Conservation (phyloP, 2,113 vertebrate species). For the Periophthalmus modestus region DNA sequence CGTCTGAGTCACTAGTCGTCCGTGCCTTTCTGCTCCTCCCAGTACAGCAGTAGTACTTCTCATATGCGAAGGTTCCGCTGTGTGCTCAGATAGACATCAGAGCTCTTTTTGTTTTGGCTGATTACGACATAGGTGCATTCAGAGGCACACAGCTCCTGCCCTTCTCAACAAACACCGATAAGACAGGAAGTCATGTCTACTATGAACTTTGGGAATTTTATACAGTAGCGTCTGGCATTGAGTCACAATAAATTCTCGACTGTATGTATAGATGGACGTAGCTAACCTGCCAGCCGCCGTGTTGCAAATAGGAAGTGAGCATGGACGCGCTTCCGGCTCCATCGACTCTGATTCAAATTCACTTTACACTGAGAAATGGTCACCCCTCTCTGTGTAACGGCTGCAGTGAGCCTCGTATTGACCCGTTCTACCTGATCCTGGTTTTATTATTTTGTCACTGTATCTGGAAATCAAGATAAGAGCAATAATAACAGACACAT, state of each 20-base stretch:
- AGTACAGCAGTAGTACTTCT: not conserved
- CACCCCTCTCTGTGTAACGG: no score
- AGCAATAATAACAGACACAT: no score
- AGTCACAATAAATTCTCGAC: not conserved
- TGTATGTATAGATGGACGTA: no score
- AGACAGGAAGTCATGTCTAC: conserved; percentile 22
- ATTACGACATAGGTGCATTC: conserved; percentile 22
- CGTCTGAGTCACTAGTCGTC: not conserved
- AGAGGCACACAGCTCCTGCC: conserved; percentile 10
- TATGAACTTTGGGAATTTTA: conserved; percentile 6
- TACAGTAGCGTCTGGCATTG: not conserved
- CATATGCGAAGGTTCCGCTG: conserved; percentile 26
- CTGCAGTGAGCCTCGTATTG: no score
- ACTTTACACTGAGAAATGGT: no score
- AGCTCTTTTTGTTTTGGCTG: not conserved
- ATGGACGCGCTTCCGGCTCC: no score
- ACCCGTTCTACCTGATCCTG: no score
- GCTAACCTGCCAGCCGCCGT: no score
- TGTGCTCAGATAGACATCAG: conserved; percentile 21
- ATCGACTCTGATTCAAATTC: no score
- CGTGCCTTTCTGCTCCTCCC: conserved; percentile 7
- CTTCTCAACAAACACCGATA: not conserved
- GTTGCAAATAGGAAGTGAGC: no score
- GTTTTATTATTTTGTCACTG: no score
- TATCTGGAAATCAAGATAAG: no score